phyloP scores from a whole-genome alignment of 2,888 invertebrate species.

The Pandemis cinnamomeana region DNA sequence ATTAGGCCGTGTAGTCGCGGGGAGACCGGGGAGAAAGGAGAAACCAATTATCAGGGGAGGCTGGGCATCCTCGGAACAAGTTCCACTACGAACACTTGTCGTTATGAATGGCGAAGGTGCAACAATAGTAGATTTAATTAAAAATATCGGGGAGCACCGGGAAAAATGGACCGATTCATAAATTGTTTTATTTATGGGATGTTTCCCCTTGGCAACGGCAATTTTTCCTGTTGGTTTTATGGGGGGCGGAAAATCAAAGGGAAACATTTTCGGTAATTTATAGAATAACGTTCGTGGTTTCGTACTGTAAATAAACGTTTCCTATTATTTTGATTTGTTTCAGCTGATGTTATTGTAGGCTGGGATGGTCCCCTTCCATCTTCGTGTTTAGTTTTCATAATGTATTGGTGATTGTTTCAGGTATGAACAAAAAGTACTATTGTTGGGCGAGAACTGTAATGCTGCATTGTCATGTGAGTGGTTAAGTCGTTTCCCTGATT shows the following conservation, averaged over 20 bases:
- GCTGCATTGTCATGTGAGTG: too few species aligned
- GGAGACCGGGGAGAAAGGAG: conserved; percentile 50
- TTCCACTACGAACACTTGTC: conserved; percentile 68
- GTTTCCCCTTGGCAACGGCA: conserved; percentile 25
- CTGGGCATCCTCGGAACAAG: conserved; percentile 52
- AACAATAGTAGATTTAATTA: conserved; percentile 74
- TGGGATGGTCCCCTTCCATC: conserved; percentile 35
- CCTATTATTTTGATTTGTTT: conserved; percentile 49
- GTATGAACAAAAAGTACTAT: conserved; percentile 44
- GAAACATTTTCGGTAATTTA: conserved; percentile 34
- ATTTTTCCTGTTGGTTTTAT: conserved; percentile 42
- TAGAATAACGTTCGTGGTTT: conserved; percentile 38
- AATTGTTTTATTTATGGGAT: conserved; percentile 41
- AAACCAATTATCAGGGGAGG: conserved; percentile 65
- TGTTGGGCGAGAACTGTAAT: background rate
- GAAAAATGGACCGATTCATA: conserved; percentile 43
- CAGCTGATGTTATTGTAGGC: conserved; percentile 46
- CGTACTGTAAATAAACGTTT: conserved; percentile 41
- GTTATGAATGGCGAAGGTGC: conserved; percentile 75
- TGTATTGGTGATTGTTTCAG: conserved; percentile 46
- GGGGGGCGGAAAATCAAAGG: conserved; percentile 36
- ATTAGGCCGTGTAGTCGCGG: conserved; percentile 55
- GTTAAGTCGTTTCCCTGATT: background rate
- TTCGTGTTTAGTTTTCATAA: conserved; percentile 25
- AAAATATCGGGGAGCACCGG: conserved; percentile 60